Evolutionary conservation across 2,797 vertebrate species (phyloP), one percentile per base, ranked within the genome.

Genomic region (Smutsia gigantea): DNA sequence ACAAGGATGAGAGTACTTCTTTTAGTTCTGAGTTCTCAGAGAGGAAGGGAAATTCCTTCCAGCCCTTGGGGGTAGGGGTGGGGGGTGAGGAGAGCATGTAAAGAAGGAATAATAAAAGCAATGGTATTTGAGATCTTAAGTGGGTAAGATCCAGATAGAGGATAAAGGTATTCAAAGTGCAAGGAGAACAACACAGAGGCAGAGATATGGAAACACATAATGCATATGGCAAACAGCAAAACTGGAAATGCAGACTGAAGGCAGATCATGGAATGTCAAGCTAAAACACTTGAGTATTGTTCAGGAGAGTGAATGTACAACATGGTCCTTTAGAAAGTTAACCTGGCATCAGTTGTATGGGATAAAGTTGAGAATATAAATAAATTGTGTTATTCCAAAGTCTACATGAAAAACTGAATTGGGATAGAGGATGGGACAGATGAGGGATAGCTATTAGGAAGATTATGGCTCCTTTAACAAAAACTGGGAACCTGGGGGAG

Each of bases 11-110:
- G 15, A n/a, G 39, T 59, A 61, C 17, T 81, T 79, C 34, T 85
- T 86, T 91, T 49, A 91, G 4, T 71, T 89, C 42, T 86, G 39
- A 82, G 29, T 90, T 81, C 61, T 96, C 82, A 81, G 51, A 94
- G 34, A 96, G 27, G 25, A 74, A 61, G 42, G 21, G 21, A 81
- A 72, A 74, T 77, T 94, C n/a, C 39, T 85, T 78, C 31, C 39
- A 59, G 66, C 9, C 94, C 15, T 66, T 77, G 14, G 39, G 34
- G 7, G 7, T 72, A 69, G 14, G 51, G 29, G 15, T 11, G 15
- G 4, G 42, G 53, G 53, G 37, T n/a, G 39, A 61, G 21, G n/a
- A 39, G 10, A 81, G 17, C 72, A 7, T 55, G 31, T 15, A 14
- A 13, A 18, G 71, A 74, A 93, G 55, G 34, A 59, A 87, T 74